Percentiles rank a stretch among this genome's conserved stretches.
These are phyloP conservation scores for Apotomis turbidana DNA, from an alignment of 2,888 invertebrate genomes.

Conservation along the genomic window DNA sequence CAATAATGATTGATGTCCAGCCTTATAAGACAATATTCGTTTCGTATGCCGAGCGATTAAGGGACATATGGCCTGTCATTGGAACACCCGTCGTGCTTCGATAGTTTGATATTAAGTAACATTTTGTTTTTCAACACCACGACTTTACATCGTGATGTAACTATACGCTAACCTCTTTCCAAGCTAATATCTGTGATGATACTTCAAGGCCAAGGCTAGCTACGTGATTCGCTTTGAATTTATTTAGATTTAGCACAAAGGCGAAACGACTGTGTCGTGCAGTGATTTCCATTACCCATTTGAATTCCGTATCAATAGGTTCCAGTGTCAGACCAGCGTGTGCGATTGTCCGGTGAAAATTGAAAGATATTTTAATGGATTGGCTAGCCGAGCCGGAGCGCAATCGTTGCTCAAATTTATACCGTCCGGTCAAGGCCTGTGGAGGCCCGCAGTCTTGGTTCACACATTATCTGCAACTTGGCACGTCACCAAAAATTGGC, in stretches of 20 bases:
- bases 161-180: constrained; percentile 50
- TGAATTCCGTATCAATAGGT: constrained; percentile 44
- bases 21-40: constrained; percentile 44
- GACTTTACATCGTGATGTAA: constrained; percentile 61
- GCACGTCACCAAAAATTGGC: constrained; percentile 64
- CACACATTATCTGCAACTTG: constrained; percentile 59
- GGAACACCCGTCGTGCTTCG: constrained; percentile 34
- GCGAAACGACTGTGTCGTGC: constrained; percentile 38
- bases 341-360: constrained; percentile 34
- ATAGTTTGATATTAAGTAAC: constrained; percentile 35
- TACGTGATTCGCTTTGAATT: constrained; percentile 28
- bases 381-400: constrained; percentile 43
- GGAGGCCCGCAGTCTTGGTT: constrained; percentile 70
- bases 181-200: constrained; percentile 53
- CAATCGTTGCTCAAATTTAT: constrained; percentile 59
- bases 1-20: constrained; percentile 52
- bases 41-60: constrained; percentile 17
- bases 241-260: constrained; percentile 4
- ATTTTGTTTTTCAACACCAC: constrained; percentile 44
- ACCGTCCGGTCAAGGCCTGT: constrained; percentile 75
- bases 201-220: constrained; percentile 58
- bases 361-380: constrained; percentile 40
- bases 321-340: constrained; percentile 19
- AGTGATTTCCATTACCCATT: constrained; percentile 48
- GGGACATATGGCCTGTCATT: constrained; percentile 28